Evolutionary conservation across 1,140 invertebrate genomes (phyloP).

Genomic region (Plodia interpunctella): DNA sequence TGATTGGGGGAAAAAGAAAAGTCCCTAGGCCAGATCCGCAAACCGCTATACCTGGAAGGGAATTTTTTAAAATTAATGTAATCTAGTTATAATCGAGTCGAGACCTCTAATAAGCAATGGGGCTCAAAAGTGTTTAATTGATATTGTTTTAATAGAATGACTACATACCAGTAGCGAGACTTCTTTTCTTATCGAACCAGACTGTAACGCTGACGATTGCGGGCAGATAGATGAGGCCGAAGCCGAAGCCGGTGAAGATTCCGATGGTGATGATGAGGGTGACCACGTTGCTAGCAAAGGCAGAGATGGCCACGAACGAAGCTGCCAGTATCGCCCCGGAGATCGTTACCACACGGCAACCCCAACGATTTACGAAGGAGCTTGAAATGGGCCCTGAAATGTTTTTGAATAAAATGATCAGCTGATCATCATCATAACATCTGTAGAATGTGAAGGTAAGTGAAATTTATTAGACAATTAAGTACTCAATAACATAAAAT

Average conservation of each 20-base stretch:
- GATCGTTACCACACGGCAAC: constrained; percentile 93
- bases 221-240: constrained; percentile 95
- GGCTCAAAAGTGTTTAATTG: no score
- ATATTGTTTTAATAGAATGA: no score
- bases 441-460: no score
- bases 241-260: constrained; percentile 92
- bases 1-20: constrained; percentile 88
- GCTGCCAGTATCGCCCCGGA: constrained; percentile 88
- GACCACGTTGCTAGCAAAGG: constrained; percentile 86
- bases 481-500: no score
- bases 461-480: no score
- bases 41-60: constrained; percentile 86
- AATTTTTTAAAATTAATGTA: background rate
- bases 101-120: no score
- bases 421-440: no score
- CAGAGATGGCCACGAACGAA: constrained; percentile 85
- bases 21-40: constrained; percentile 95
- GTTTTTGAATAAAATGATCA: constrained; percentile 7
- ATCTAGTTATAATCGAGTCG: no score
- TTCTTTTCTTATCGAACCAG: constrained; percentile 94
- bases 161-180: constrained; percentile 88
- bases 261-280: constrained; percentile 93
- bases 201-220: constrained; percentile 96
- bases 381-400: constrained; percentile 93
- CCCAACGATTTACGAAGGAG: constrained; percentile 94